Base-by-base conservation (phyloP, 2,888 invertebrate species). In the Ectropis crepuscularia region DNA sequence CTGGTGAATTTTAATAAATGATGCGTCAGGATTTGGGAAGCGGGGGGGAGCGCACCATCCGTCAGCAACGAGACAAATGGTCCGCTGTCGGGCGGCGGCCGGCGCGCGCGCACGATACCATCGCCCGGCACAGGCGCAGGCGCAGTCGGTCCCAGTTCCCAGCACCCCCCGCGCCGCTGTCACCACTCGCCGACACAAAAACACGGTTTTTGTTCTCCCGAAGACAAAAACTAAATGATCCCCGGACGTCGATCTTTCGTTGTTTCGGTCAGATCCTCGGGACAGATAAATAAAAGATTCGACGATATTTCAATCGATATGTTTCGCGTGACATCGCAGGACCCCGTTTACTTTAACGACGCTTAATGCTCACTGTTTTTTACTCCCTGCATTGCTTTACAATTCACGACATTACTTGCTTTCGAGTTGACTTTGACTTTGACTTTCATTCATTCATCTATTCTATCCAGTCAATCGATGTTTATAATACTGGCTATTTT, bases 81-180 rank as follows among this genome's bases (percentile, higher is more conserved):
- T 78, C 63, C 66, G 50, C 43, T 54, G 63, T 53, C 61, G 63
- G 43, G 70, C 55, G 51, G 66, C 49, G n/a, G n/a, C n/a, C n/a
- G n/a, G n/a, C n/a, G n/a, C n/a, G 61, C 61, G 74, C 81, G 79
- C 76, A 71, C 76, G 87, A 87, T 87, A 87, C 75, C 81, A 86
- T 87, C 86, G 82, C 75, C 39, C 86, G 82, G 75, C 39, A 8
- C 77, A 75, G 70, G 77, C 72, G 79, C 76, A 70, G 77, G 76
- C 59, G 73, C 79, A 74, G 78, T 69, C 65, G 49, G 58, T 12
- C 59, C 73, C 72, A 53, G 55, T 42, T 57, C 54, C 60, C 62
- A 81, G 81, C 89, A 85, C 88, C 89, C 83, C 84, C 77, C 76
- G 75, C 72, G 46, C 72, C 68, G 64, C 66, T 28, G 39, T 63